phyloP scores from a whole-genome alignment of 1,140 invertebrate species.

The Drosophila littoralis region DNA sequence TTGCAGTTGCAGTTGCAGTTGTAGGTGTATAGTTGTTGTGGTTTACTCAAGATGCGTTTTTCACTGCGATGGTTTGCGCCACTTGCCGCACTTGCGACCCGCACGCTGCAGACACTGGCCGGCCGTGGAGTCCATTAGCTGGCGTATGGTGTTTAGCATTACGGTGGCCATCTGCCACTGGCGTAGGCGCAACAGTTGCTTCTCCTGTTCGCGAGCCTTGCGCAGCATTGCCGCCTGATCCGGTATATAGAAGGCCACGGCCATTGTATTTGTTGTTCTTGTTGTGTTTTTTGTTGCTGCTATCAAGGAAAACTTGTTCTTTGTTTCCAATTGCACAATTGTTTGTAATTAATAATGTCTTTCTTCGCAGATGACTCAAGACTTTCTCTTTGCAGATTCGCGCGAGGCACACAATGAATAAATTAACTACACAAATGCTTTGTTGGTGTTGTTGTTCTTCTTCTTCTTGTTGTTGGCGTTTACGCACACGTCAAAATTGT shows the following conservation, averaged over 20 bases:
- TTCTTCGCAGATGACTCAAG: conserved; percentile 61
- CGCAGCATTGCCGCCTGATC: conserved; percentile 71
- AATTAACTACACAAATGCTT: conserved; percentile 67
- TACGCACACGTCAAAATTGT: conserved; percentile 45
- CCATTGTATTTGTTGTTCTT: conserved; percentile 57
- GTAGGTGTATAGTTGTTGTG: conserved; percentile 19
- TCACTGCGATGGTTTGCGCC: conserved; percentile 72
- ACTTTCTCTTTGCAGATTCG: conserved; percentile 70
- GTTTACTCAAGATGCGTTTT: conserved; percentile 35
- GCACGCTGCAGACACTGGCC: conserved; percentile 55
- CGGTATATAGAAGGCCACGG: conserved; percentile 76
- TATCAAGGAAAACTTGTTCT: conserved; percentile 43
- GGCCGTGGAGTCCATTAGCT: conserved; percentile 53
- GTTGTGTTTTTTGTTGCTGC: conserved; percentile 13
- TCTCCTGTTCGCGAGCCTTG: conserved; percentile 71
- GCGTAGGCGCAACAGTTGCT: conserved; percentile 67
- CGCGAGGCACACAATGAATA: conserved; percentile 58
- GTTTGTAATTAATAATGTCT: conserved; percentile 42
- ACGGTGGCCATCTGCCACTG: conserved; percentile 75
- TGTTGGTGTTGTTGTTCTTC: conserved; percentile 37
- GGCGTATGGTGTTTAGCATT: conserved; percentile 64
- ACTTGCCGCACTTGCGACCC: conserved; percentile 67
- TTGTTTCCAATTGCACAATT: conserved; percentile 74
- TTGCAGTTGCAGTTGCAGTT: conserved; percentile 5
- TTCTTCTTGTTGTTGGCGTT: conserved; percentile 11